Evolutionary conservation across 2,113 vertebrate genomes (phyloP).

Genomic region (Rhinolophus sinicus): DNA sequence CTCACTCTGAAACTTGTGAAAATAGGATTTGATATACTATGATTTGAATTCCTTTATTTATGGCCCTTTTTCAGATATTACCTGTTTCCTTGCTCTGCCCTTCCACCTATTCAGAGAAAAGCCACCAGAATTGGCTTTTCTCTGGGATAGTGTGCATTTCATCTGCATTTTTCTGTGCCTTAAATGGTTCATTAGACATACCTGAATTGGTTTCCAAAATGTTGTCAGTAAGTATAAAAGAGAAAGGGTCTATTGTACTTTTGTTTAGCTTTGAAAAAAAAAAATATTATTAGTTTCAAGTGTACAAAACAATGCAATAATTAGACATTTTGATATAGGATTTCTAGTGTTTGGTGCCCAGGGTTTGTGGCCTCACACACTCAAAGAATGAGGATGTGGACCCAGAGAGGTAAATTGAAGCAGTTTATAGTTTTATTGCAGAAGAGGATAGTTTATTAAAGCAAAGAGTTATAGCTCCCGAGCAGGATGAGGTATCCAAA

Average conservation of each 20-base stretch:
- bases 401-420: too few species aligned
- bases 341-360: too few species aligned
- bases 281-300: too few species aligned
- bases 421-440: too few species aligned
- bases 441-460: too few species aligned
- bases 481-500: too few species aligned
- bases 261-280: too few species aligned
- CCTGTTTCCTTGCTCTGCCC: not conserved
- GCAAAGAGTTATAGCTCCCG: too few species aligned
- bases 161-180: not conserved
- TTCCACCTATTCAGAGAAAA: not conserved
- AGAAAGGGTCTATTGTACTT: not conserved
- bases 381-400: too few species aligned
- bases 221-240: not conserved
- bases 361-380: too few species aligned
- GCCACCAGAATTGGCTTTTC: not conserved
- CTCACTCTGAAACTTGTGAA: constrained; percentile 29
- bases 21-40: not conserved
- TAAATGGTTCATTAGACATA: constrained; percentile 30
- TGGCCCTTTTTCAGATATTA: not conserved
- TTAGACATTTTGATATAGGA: too few species aligned
- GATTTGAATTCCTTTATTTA: constrained; percentile 14
- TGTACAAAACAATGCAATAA: too few species aligned
- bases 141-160: not conserved
- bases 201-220: not conserved